These are phyloP conservation scores for Meloidogyne exigua DNA, from an alignment of 1,140 invertebrate genomes.

Conservation along the genomic window DNA sequence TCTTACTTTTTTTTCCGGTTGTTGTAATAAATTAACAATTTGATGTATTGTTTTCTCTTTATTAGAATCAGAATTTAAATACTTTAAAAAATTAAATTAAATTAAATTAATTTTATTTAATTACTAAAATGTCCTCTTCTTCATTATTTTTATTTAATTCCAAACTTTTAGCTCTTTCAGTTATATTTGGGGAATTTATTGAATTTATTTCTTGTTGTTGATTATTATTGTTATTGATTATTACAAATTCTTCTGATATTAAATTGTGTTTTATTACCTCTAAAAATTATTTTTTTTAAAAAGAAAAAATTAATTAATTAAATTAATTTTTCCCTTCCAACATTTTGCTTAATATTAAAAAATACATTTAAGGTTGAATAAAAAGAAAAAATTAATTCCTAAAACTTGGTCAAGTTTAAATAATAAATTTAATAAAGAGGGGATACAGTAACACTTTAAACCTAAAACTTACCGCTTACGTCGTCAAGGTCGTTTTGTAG, in stretches of 20 bases:
- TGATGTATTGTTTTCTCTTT: constrained; percentile 45
- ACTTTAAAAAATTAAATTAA: neutral
- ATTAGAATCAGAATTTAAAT: constrained; percentile 16
- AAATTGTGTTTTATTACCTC: constrained; percentile 29
- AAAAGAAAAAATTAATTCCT: too few species aligned
- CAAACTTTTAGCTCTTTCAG: constrained; percentile 9
- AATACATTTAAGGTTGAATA: too few species aligned
- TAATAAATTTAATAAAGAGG: too few species aligned
- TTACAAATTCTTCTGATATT: constrained; percentile 7
- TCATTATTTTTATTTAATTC: neutral
- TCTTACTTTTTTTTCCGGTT: neutral
- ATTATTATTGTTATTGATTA: neutral
- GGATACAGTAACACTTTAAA: too few species aligned
- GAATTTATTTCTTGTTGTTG: too few species aligned
- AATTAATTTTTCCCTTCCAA: too few species aligned
- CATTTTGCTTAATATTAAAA: too few species aligned
- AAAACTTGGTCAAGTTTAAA: too few species aligned
- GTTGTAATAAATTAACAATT: constrained; percentile 48
- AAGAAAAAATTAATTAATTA: neutral
- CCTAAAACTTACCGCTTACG: constrained; percentile 40
- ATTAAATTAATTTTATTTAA: too few species aligned
- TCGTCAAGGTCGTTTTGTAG: constrained; percentile 49
- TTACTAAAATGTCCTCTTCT: too few species aligned
- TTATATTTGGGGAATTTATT: neutral
- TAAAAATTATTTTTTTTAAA: constrained; percentile 8